A percentile compares a stretch with the other conserved stretches of the same genome.
These are phyloP conservation scores for Chromoteleia sp. DNA, from an alignment of 2,888 invertebrate genomes.

Conservation along the genomic window DNA sequence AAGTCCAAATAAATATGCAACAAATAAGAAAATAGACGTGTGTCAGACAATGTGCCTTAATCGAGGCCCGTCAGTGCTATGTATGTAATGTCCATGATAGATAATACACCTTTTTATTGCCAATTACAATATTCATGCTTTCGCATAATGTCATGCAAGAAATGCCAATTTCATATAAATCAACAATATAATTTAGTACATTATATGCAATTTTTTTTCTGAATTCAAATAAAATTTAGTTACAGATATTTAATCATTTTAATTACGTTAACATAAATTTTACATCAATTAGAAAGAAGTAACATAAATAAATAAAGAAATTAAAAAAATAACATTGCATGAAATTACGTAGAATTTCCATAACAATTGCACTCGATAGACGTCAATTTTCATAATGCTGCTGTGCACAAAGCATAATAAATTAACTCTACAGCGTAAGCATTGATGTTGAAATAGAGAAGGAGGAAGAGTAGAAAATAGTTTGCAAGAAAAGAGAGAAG, in stretches of 20 bases:
- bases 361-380: conserved; percentile 48
- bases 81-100: conserved; percentile 28
- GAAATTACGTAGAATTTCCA: conserved; percentile 7
- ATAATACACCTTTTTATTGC: conserved; percentile 28
- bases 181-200: too few species aligned
- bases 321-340: background rate
- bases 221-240: background rate
- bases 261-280: background rate
- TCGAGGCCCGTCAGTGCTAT: conserved; percentile 36
- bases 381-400: conserved; percentile 67
- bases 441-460: conserved; percentile 79
- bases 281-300: background rate
- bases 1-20: conserved; percentile 84
- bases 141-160: conserved; percentile 67
- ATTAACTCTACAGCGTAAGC: conserved; percentile 51
- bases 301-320: background rate
- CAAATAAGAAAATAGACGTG: conserved; percentile 83
- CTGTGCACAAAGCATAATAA: conserved; percentile 42
- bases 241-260: background rate
- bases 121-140: conserved; percentile 69
- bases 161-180: conserved; percentile 32
- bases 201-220: background rate
- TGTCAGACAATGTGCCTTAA: conserved; percentile 72
- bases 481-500: background rate
- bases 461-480: conserved; percentile 23